These are phyloP conservation scores for Oriolus oriolus DNA, from an alignment of 2,113 vertebrate genomes.

Conservation along the genomic window DNA sequence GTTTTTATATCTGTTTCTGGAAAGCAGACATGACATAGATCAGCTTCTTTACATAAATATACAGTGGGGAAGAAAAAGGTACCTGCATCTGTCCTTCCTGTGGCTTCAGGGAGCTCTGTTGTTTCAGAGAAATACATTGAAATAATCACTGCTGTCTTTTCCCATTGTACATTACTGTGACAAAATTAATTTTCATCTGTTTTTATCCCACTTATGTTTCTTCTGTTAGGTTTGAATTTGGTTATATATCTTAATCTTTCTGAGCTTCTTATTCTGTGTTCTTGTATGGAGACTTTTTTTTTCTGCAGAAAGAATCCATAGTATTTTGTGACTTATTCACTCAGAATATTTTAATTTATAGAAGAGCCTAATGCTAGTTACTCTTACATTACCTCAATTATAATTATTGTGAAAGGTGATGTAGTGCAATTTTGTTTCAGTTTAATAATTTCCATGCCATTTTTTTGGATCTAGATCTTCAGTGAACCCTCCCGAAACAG, in stretches of 20 bases:
- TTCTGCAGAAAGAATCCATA: neutral
- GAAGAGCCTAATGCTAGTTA: neutral
- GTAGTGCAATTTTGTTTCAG: neutral
- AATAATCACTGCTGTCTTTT: neutral
- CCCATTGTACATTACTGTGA: neutral
- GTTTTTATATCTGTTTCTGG: neutral
- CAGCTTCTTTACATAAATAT: neutral
- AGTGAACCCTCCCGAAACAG: neutral
- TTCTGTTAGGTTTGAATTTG: slow-evolving; percentile 3
- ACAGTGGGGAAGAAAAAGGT: neutral
- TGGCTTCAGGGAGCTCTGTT: neutral
- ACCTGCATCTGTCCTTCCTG: neutral
- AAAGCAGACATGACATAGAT: neutral
- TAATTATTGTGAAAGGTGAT: neutral
- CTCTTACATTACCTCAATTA: neutral
- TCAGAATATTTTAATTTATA: neutral
- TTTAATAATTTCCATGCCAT: neutral
- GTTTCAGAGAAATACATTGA: neutral
- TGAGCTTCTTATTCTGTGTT: neutral
- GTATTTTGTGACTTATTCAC: neutral
- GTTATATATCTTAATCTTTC: neutral
- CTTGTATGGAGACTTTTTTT: neutral
- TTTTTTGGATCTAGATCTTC: slow-evolving; percentile 4
- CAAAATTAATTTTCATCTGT: neutral
- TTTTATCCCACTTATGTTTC: neutral